Conservation (phyloP, 2,888 invertebrate genomes). For the Villa cingulata region DNA sequence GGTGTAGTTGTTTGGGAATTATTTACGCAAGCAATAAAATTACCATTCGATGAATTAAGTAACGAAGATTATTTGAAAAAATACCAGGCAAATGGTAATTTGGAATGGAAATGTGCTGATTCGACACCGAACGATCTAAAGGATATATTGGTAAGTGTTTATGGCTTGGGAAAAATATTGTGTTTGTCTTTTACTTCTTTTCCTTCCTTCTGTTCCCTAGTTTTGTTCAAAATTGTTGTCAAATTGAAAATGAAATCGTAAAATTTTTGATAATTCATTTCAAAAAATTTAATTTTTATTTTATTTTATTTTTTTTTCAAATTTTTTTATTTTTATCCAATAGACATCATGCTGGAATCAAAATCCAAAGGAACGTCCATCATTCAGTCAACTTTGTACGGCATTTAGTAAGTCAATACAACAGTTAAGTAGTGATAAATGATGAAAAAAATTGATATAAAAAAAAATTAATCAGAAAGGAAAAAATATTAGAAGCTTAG, state of each 20-base stretch:
- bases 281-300: too few relatives aligned
- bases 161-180: too few relatives aligned
- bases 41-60: slow-evolving; percentile 46
- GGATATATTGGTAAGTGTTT: slow-evolving; percentile 39
- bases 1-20: slow-evolving; percentile 86
- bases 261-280: not conserved
- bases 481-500: too few relatives aligned
- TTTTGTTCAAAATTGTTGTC: too few relatives aligned
- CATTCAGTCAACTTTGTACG: slow-evolving; percentile 34
- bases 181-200: too few relatives aligned
- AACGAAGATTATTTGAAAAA: slow-evolving; percentile 32
- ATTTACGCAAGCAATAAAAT: slow-evolving; percentile 60
- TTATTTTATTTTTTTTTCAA: not conserved
- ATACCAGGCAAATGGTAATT: slow-evolving; percentile 36
- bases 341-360: slow-evolving; percentile 31
- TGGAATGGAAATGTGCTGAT: slow-evolving; percentile 55
- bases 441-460: not conserved
- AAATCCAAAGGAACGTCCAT: slow-evolving; percentile 35
- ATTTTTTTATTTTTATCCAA: not conserved
- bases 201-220: too few relatives aligned
- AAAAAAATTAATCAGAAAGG: too few relatives aligned
- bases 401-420: slow-evolving; percentile 35
- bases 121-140: slow-evolving; percentile 48
- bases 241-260: too few relatives aligned
- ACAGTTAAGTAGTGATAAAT: slow-evolving; percentile 26